These are phyloP conservation scores for Malthinus flaveolus DNA, from an alignment of 2,888 invertebrate species.

Conservation along the genomic window DNA sequence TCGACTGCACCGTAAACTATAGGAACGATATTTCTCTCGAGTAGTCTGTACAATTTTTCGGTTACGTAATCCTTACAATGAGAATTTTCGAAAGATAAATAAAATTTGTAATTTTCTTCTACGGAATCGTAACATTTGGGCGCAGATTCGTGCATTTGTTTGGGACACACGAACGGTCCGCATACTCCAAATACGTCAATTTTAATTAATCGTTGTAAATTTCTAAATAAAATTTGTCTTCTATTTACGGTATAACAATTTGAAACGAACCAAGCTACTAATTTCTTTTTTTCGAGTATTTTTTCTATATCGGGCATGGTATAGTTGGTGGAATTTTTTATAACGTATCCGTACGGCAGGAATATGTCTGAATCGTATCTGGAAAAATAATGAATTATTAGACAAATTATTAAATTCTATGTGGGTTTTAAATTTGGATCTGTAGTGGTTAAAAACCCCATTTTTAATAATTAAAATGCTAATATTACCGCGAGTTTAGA, in stretches of 20 bases:
- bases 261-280: constrained; percentile 62
- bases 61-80: constrained; percentile 68
- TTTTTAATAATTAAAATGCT: neutral
- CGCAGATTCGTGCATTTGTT: constrained; percentile 19
- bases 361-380: constrained; percentile 50
- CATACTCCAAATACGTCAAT: constrained; percentile 69
- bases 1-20: constrained; percentile 68
- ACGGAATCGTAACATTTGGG: constrained; percentile 55
- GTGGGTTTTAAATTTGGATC: neutral
- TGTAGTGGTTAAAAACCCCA: neutral
- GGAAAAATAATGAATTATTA: neutral
- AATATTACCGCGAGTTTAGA: too few species aligned
- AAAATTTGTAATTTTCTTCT: constrained; percentile 68
- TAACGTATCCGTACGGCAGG: constrained; percentile 50
- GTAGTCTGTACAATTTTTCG: constrained; percentile 62
- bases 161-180: constrained; percentile 52
- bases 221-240: constrained; percentile 54
- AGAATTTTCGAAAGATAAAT: constrained; percentile 73
- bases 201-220: constrained; percentile 59
- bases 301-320: constrained; percentile 29
- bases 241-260: constrained; percentile 57
- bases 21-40: constrained; percentile 64
- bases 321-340: constrained; percentile 31
- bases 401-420: neutral
- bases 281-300: constrained; percentile 52